A percentile compares a stretch with the other conserved stretches of the same genome.
phyloP scores from a whole-genome alignment of 2,888 invertebrate species.

The Argyresthia goedartella region DNA sequence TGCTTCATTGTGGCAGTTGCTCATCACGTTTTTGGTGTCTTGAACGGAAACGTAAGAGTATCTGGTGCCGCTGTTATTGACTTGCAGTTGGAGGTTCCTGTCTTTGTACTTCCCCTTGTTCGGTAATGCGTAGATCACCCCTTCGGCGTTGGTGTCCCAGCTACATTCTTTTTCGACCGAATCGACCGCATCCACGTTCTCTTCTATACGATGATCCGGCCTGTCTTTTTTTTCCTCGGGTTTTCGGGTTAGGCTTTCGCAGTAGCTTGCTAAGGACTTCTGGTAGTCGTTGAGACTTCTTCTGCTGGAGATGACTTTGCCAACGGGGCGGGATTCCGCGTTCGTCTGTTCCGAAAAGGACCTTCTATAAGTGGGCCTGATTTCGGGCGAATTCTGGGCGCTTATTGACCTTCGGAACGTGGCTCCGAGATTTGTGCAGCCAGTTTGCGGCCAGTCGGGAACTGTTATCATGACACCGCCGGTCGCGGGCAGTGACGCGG shows the following conservation, averaged over 20 bases:
- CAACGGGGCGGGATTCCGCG: slow-evolving; percentile 40
- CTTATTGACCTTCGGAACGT: slow-evolving; percentile 50
- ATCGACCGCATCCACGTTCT: slow-evolving; percentile 37
- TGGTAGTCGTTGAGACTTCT: slow-evolving; percentile 60
- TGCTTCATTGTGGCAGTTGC: slow-evolving; percentile 58
- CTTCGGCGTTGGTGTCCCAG: slow-evolving; percentile 69
- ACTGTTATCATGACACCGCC: slow-evolving; percentile 75
- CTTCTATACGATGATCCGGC: slow-evolving; percentile 38
- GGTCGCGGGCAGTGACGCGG: slow-evolving; percentile 54
- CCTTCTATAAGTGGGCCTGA: slow-evolving; percentile 53
- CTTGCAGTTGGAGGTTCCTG: slow-evolving; percentile 56
- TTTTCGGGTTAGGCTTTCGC: slow-evolving; percentile 33
- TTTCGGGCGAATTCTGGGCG: slow-evolving; percentile 60
- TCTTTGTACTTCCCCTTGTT: slow-evolving; percentile 67
- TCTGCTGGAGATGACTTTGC: slow-evolving; percentile 60
- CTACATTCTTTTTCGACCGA: slow-evolving; percentile 70
- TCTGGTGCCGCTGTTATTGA: slow-evolving; percentile 59
- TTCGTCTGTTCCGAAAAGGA: slow-evolving; percentile 61
- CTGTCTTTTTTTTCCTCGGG: slow-evolving; percentile 24
- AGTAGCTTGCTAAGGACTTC: slow-evolving; percentile 47
- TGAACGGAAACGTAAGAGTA: slow-evolving; percentile 63
- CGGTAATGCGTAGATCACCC: slow-evolving; percentile 62
- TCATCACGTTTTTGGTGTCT: slow-evolving; percentile 58
- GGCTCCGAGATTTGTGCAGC: slow-evolving; percentile 34
- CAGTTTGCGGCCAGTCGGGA: slow-evolving; percentile 71